Evolutionary conservation across 2,888 invertebrate species (phyloP).

Genomic region (Mythimna pallens): DNA sequence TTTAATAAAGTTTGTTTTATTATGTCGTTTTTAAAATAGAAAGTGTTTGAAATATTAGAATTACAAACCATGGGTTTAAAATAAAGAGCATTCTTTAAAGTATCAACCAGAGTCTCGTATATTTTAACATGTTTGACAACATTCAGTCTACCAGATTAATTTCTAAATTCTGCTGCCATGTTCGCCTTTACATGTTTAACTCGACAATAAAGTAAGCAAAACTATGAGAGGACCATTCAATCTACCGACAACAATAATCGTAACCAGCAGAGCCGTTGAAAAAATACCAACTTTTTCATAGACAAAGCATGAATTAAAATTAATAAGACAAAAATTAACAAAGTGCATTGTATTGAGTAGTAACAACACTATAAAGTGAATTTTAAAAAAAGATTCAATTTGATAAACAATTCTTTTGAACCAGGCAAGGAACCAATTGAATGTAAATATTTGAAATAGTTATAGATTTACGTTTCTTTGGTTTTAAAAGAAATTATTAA

Average conservation of each 20-base stretch:
- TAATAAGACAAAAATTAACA: not conserved
- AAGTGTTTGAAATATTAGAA: too few species aligned
- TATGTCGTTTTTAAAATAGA: too few species aligned
- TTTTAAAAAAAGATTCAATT: not conserved
- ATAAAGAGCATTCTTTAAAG: not conserved
- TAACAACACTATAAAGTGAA: not conserved
- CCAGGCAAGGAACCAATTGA: not conserved
- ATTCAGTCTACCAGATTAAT: not conserved
- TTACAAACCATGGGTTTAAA: not conserved
- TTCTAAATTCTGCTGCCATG: not conserved
- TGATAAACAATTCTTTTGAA: not conserved
- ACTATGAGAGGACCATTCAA: not conserved
- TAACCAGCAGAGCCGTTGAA: not conserved
- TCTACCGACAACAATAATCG: not conserved
- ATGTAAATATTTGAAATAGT: not conserved
- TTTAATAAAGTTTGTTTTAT: too few species aligned
- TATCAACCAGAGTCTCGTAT: not conserved
- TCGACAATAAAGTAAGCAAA: slow-evolving; percentile 3
- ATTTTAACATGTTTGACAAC: slow-evolving; percentile 1
- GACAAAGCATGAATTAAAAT: not conserved
- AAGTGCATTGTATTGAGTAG: not conserved
- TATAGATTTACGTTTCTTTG: not conserved
- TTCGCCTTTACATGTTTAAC: not conserved
- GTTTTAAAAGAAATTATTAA: not conserved
- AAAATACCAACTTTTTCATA: not conserved